Conservation (phyloP, 92 coral and sea anemone genomes). For the Palythoa caribaeorum region DNA sequence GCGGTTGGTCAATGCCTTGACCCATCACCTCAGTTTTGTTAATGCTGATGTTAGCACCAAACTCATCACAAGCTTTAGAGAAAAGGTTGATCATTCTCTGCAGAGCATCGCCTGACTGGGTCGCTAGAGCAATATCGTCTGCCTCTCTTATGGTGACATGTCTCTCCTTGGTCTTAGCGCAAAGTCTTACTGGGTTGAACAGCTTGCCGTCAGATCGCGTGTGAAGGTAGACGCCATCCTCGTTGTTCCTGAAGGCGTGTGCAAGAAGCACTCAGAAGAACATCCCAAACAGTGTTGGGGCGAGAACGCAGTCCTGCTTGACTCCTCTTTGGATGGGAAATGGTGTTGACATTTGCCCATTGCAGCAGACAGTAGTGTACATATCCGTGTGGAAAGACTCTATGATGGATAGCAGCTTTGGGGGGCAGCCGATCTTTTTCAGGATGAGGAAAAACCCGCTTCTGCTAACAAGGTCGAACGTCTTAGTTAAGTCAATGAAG, state of each 20-base stretch:
- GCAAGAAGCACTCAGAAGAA: neutral
- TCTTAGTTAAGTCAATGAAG: neutral
- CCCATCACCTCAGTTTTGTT: no score
- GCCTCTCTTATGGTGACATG: no score
- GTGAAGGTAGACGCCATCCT: constrained; percentile 6
- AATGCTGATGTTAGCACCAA: no score
- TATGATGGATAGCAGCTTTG: constrained; percentile 9
- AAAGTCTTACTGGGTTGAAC: no score
- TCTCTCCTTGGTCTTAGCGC: no score
- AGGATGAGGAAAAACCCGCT: neutral
- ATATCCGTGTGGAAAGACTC: constrained; percentile 17
- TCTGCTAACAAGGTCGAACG: constrained; percentile 17
- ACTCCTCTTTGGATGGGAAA: constrained; percentile 6
- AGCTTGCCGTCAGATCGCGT: no score
- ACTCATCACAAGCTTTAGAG: no score
- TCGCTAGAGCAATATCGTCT: no score
- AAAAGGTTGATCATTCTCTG: no score
- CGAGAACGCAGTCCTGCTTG: constrained; percentile 8
- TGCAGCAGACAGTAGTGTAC: constrained; percentile 23
- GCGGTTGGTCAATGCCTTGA: no score
- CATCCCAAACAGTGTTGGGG: constrained; percentile 26
- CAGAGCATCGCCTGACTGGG: no score
- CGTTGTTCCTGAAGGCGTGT: neutral
- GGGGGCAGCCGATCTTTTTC: constrained; percentile 6
- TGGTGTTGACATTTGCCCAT: neutral